A percentile compares a stretch with the other conserved stretches of the same genome.
Evolutionary conservation across 2,888 invertebrate genomes (phyloP).

Genomic region (Drepana falcataria): DNA sequence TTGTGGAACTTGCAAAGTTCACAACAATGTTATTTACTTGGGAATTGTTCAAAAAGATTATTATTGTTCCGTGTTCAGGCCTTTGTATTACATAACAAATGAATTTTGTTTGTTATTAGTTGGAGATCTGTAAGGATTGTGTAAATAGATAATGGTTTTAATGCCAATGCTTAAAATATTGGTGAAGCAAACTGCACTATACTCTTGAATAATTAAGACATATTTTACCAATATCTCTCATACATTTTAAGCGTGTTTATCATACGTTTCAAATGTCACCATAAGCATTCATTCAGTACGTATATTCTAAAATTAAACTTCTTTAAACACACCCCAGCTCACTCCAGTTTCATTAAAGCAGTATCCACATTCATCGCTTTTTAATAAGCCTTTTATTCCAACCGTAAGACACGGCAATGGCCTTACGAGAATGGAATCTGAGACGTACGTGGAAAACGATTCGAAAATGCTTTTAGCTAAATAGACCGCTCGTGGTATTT

Average conservation of each 20-base stretch:
- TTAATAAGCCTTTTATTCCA: slow-evolving; percentile 25
- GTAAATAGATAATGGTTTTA: neutral
- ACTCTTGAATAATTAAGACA: too few species aligned
- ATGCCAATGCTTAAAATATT: too few species aligned
- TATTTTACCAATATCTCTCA: too few species aligned
- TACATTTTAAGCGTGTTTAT: too few species aligned
- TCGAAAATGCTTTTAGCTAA: slow-evolving; percentile 41
- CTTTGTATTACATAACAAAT: neutral
- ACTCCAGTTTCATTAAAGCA: slow-evolving; percentile 16
- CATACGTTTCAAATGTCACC: too few species aligned
- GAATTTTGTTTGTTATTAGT: neutral
- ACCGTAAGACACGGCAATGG: slow-evolving; percentile 18
- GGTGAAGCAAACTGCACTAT: too few species aligned
- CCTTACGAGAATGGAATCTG: slow-evolving; percentile 15
- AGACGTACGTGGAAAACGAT: slow-evolving; percentile 24
- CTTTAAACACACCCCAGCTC: neutral
- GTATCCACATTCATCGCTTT: slow-evolving; percentile 22
- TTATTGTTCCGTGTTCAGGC: neutral
- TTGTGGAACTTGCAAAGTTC: neutral
- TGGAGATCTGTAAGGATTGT: neutral
- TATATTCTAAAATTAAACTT: neutral
- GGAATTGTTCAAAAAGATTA: slow-evolving; percentile 1
- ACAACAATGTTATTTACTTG: slow-evolving; percentile 1
- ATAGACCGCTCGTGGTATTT: slow-evolving; percentile 26
- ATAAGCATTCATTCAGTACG: too few species aligned